Evolutionary conservation across 1,140 invertebrate genomes (phyloP).

Genomic region (Drosophila carrolli): DNA sequence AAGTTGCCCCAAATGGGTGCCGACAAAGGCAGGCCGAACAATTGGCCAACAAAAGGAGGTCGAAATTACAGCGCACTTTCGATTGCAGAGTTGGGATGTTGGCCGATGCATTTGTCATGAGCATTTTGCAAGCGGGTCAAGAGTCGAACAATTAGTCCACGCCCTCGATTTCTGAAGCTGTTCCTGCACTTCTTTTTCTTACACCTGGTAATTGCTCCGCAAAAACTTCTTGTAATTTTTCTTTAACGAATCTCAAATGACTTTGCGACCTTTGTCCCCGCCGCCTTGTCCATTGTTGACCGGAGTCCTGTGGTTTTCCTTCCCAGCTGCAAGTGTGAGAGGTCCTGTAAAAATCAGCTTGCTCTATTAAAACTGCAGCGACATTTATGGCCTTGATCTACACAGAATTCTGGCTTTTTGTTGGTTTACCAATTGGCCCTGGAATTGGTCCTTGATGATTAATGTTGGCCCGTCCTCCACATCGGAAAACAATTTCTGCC

Average conservation of each 20-base stretch:
- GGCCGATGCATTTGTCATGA: conserved; percentile 62
- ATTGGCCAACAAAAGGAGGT: conserved; percentile 67
- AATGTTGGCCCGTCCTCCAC: conserved; percentile 37
- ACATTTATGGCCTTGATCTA: conserved; percentile 71
- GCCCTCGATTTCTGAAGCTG: conserved; percentile 51
- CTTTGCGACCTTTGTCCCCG: conserved; percentile 53
- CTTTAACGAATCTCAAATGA: conserved; percentile 79
- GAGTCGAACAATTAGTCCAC: conserved; percentile 75
- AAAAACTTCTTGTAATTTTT: conserved; percentile 77
- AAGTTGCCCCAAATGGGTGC: conserved; percentile 48
- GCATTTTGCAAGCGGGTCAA: conserved; percentile 57
- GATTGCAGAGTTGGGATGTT: conserved; percentile 19
- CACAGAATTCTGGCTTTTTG: conserved; percentile 28
- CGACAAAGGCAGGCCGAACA: conserved; percentile 69
- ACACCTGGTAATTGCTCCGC: conserved; percentile 82
- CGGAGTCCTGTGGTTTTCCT: conserved; percentile 34
- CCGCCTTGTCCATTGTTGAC: conserved; percentile 48
- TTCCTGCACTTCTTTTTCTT: conserved; percentile 52
- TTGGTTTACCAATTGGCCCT: conserved; percentile 37
- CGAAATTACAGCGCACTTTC: conserved; percentile 67
- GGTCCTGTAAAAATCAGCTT: conserved; percentile 37
- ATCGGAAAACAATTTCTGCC: conserved; percentile 44
- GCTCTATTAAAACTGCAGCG: conserved; percentile 47
- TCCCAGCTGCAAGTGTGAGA: conserved; percentile 42
- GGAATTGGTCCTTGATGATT: conserved; percentile 57